phyloP scores from a whole-genome alignment of 2,888 invertebrate species.

The Tortricodes alternella region DNA sequence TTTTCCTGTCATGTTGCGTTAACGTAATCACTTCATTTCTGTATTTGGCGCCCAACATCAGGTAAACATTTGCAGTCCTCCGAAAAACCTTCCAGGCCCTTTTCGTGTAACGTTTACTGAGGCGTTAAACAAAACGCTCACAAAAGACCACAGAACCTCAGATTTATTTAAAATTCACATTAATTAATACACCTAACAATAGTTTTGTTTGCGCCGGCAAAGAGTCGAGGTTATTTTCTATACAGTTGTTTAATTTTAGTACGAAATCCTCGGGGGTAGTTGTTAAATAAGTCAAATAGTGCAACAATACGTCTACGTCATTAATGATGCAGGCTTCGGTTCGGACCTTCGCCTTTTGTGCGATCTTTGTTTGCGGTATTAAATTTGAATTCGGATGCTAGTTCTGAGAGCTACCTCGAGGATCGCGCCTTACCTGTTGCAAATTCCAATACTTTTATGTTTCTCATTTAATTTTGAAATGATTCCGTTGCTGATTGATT shows the following conservation, averaged over 20 bases:
- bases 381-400: constrained; percentile 34
- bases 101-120: constrained; percentile 5
- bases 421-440: constrained; percentile 5
- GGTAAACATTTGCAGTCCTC: neutral
- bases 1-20: neutral
- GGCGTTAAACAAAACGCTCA: constrained; percentile 19
- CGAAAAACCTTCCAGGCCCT: neutral
- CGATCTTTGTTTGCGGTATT: constrained; percentile 52
- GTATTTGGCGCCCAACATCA: neutral
- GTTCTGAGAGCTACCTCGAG: constrained; percentile 16
- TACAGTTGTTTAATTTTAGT: constrained; percentile 69
- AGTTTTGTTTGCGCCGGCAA: constrained; percentile 71
- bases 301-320: constrained; percentile 72
- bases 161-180: constrained; percentile 63
- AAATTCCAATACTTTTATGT: too few species aligned
- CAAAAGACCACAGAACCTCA: constrained; percentile 38
- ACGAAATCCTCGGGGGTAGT: constrained; percentile 57
- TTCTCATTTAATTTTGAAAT: too few species aligned
- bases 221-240: constrained; percentile 71
- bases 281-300: constrained; percentile 70
- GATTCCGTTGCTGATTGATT: too few species aligned
- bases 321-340: constrained; percentile 71
- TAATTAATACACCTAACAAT: constrained; percentile 66
- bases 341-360: constrained; percentile 69
- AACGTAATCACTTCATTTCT: neutral